Percentiles rank a stretch among this genome's conserved stretches.
Conservation (phyloP, 2,113 vertebrate genomes). For the Struthio camelus region DNA sequence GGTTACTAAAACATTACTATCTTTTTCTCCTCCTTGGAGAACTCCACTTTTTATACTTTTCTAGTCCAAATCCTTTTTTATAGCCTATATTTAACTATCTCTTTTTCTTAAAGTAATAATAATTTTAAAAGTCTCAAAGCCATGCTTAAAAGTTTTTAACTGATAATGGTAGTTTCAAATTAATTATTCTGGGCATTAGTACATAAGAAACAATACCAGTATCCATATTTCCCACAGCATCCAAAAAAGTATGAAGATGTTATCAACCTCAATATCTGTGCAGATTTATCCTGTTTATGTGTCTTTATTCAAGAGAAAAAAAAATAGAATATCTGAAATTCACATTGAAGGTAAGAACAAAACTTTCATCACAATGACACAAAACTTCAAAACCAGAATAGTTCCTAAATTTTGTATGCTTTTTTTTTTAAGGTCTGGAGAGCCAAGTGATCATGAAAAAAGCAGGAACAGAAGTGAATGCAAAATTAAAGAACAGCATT, state of each 20-base stretch:
- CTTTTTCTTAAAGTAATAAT: background rate
- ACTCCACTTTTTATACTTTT: background rate
- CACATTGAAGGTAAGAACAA: slow-evolving; percentile 87
- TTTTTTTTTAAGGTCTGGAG: slow-evolving; percentile 82
- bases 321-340: slow-evolving; percentile 90
- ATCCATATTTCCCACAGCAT: slow-evolving; percentile 70
- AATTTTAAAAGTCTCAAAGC: background rate
- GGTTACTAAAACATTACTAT: background rate
- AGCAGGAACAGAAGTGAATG: slow-evolving; percentile 83
- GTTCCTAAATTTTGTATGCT: background rate
- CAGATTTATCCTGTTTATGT: slow-evolving; percentile 89
- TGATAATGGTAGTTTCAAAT: too few species aligned
- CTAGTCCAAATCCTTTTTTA: background rate
- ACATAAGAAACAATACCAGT: background rate
- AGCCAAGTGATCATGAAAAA: slow-evolving; percentile 90
- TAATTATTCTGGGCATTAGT: background rate
- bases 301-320: slow-evolving; percentile 93
- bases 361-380: background rate
- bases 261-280: slow-evolving; percentile 87
- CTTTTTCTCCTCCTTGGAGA: background rate
- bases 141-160: background rate
- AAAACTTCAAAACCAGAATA: background rate
- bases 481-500: slow-evolving; percentile 92
- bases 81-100: background rate
- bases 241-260: slow-evolving; percentile 87